phyloP scores from a whole-genome alignment of 2,888 invertebrate genomes.

The Mythimna lalbum region DNA sequence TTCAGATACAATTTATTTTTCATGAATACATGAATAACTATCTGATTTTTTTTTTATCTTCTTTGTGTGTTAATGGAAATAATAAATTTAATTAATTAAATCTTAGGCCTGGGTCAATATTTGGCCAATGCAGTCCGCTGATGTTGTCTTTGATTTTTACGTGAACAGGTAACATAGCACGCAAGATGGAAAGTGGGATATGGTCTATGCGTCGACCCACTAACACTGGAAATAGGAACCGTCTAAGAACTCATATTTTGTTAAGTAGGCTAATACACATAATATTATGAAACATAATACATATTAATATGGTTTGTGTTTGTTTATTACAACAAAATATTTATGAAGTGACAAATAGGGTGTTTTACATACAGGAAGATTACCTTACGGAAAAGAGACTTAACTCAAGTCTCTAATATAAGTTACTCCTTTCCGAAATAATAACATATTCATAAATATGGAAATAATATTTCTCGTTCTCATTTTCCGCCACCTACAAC shows the following conservation, averaged over 20 bases:
- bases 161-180: no score
- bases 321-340: constrained; percentile 1
- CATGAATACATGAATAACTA: no score
- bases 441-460: constrained; percentile 51
- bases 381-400: constrained; percentile 17
- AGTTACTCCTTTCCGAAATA: constrained; percentile 14
- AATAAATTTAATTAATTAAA: no score
- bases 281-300: background rate
- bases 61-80: no score
- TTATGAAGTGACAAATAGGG: constrained; percentile 1
- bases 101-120: no score
- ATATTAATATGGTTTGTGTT: background rate
- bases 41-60: no score
- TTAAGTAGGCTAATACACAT: background rate
- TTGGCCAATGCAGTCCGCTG: no score
- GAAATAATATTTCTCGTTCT: constrained; percentile 32
- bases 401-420: background rate
- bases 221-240: no score
- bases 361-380: constrained; percentile 19
- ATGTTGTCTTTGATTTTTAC: no score
- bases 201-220: no score
- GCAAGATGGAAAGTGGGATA: no score
- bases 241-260: background rate
- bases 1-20: no score
- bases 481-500: constrained; percentile 34